Base-by-base conservation (phyloP, 2,888 invertebrate genomes). In the Cantharis lateralis region DNA sequence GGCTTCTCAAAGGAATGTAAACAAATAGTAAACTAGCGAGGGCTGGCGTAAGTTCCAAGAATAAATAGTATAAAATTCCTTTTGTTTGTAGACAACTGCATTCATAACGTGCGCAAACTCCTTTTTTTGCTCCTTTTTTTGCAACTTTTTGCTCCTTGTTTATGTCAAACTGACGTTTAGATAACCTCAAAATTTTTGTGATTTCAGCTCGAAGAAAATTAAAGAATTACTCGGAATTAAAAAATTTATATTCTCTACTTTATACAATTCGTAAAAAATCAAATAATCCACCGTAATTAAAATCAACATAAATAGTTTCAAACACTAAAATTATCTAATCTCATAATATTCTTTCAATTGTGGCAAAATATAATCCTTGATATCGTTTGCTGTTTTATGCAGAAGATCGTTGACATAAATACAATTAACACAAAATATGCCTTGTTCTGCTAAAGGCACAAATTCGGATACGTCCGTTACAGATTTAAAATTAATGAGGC, bases 401-500 rank as follows among this genome's bases (percentile, higher is more conserved):
- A 88, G 82, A 81, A 80, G 87, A 68, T 87, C 86, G 76, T 84
- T 85, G 24, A 88, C 82, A 80, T 85, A 88, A 32, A 87, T 72
- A 1, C 86, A 85, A 78, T 85, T 87, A 16, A 88, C 81, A 79
- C 87, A 85, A 76, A 83, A 86, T 72, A 88, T 83, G 24, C 88
- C 88, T 80, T 87, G 87, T 74, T 85, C 79, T 0, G 87, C 88
- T 15, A 88, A 78, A 4, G 86, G 85, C 70, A 84, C 80, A 78
- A 84, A 88, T n/a, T 83, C 82, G 5, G 81, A 76, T 68, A 84
- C 81, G 79, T 87, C 84, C 5, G 81, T 76, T 1, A 86, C 82
- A 63, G 78, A 81, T 80, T 85, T 87, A 81, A 91, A 82, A 84
- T 95, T 95, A 16, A 94, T 89, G 80, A 95, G 92, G 83, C 94